Conservation (phyloP, 2,888 invertebrate species). For the Platerodrilus igneus region DNA sequence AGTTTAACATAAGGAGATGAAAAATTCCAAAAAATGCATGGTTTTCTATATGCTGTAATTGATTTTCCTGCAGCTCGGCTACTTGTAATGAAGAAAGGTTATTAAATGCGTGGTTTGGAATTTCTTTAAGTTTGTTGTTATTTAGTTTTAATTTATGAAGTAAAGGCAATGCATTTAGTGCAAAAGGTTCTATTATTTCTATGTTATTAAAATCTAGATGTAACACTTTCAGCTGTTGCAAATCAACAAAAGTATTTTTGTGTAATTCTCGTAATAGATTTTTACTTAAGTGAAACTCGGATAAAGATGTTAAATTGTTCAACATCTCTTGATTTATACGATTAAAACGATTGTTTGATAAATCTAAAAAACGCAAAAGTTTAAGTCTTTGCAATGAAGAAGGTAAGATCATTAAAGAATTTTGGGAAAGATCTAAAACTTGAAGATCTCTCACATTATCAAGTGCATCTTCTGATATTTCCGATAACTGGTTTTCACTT, state of each 20-base stretch:
- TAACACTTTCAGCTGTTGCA: conserved; percentile 66
- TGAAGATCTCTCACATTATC: conserved; percentile 63
- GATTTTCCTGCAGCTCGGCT: conserved; percentile 77
- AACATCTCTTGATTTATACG: conserved; percentile 65
- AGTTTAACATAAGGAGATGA: conserved; percentile 73
- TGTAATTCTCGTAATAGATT: conserved; percentile 69
- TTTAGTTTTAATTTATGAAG: conserved; percentile 58
- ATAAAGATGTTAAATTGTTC: conserved; percentile 63
- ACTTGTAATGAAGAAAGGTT: conserved; percentile 69
- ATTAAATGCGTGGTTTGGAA: conserved; percentile 71
- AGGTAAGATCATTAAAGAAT: conserved; percentile 69
- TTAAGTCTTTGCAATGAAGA: conserved; percentile 63
- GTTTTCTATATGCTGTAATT: conserved; percentile 64
- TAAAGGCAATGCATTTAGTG: conserved; percentile 65
- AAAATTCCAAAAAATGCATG: conserved; percentile 75
- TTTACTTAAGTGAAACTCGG: conserved; percentile 66
- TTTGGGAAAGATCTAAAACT: conserved; percentile 72
- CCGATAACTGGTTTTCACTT: conserved; percentile 69
- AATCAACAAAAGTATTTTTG: conserved; percentile 66
- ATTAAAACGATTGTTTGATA: conserved; percentile 73
- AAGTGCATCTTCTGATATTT: conserved; percentile 61
- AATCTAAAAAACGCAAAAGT: conserved; percentile 66
- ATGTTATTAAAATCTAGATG: conserved; percentile 80
- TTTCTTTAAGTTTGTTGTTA: conserved; percentile 66
- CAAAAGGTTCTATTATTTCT: conserved; percentile 66